Evolutionary conservation across 1,140 invertebrate genomes (phyloP).

Genomic region (Latrodectus geometricus): DNA sequence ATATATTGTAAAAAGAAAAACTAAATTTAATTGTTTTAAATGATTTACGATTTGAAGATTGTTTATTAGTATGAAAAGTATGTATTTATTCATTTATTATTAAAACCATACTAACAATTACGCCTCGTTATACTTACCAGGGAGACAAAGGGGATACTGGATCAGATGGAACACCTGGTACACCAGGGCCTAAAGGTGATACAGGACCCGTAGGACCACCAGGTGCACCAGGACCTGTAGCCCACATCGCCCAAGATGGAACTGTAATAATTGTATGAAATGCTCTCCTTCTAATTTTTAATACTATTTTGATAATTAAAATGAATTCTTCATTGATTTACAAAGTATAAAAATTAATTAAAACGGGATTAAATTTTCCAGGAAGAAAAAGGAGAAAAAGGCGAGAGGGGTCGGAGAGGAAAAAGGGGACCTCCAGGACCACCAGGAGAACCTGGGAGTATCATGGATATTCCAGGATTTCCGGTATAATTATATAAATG

Average conservation of each 20-base stretch:
- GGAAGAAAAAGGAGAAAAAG: slow-evolving; percentile 60
- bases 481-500: slow-evolving; percentile 2
- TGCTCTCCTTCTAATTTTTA: no score
- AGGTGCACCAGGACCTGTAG: slow-evolving; percentile 37
- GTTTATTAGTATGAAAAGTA: no score
- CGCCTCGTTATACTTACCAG: neutral
- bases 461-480: slow-evolving; percentile 31
- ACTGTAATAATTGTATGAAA: slow-evolving; percentile 52
- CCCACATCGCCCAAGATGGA: slow-evolving; percentile 46
- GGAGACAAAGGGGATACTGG: slow-evolving; percentile 46
- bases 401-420: slow-evolving; percentile 43
- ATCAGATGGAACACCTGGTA: slow-evolving; percentile 15
- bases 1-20: no score
- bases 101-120: neutral
- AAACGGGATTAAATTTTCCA: neutral
- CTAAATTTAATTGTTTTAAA: no score
- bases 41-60: no score
- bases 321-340: neutral
- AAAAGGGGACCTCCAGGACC: slow-evolving; percentile 51
- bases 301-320: neutral
- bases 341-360: neutral
- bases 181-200: slow-evolving; percentile 26
- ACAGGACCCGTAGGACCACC: slow-evolving; percentile 25
- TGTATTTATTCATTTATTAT: no score
- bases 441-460: slow-evolving; percentile 30